Evolutionary conservation across 2,888 invertebrate genomes (phyloP).

Genomic region (Synanthedon vespiformis): DNA sequence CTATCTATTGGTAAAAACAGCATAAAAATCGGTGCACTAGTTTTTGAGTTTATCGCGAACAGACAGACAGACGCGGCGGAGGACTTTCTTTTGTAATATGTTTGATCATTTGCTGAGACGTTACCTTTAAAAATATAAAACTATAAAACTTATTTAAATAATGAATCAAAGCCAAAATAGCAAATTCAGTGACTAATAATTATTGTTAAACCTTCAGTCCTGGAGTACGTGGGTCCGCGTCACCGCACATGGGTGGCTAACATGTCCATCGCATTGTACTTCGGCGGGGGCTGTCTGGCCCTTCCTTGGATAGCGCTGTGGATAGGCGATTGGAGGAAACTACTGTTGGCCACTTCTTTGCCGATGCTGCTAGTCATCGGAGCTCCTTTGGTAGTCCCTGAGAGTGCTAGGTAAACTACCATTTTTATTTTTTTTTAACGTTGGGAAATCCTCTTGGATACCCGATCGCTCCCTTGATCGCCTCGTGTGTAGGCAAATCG

Average conservation of each 20-base stretch:
- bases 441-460: no score
- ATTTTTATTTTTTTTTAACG: no score
- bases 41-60: no score
- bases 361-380: constrained; percentile 42
- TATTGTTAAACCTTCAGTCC: constrained; percentile 20
- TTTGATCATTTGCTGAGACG: no score
- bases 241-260: constrained; percentile 64
- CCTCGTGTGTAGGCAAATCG: no score
- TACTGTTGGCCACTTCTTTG: constrained; percentile 47
- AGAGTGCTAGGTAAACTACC: constrained; percentile 63
- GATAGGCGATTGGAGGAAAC: constrained; percentile 50
- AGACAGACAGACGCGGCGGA: no score
- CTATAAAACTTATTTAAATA: no score
- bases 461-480: no score
- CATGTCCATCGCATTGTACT: constrained; percentile 62
- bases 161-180: background rate
- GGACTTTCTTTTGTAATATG: no score
- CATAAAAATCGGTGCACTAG: no score
- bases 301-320: constrained; percentile 62
- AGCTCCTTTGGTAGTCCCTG: constrained; percentile 50
- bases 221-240: constrained; percentile 61
- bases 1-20: no score
- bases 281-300: constrained; percentile 50
- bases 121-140: no score
- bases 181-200: background rate